Base-by-base conservation (phyloP, 2,113 vertebrate species). In the Ctenomys sociabilis region DNA sequence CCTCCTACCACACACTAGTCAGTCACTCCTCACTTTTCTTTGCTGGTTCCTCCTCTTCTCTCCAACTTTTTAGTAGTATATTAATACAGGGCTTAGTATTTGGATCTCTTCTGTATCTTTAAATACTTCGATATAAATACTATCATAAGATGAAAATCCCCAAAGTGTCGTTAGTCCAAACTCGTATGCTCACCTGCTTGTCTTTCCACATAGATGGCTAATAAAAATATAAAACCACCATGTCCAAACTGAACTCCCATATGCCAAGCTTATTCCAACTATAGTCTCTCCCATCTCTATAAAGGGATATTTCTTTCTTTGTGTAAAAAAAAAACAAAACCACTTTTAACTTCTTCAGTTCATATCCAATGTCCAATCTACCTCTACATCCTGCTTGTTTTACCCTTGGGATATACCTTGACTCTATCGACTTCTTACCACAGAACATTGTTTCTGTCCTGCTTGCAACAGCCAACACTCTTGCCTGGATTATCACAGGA, bases 21-120 rank as follows among this genome's bases (percentile, higher is more conserved):
- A 95, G 40, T 81, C 26, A 57, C 12, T 94, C 89, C 63, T 75
- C 80, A 86, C 45, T 84, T 91, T 94, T 61, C 81, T 64, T 87
- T 72, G 14, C 19, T 52, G 43, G 37, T 64, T 95, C 52, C 59
- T 88, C 17, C 32, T 81, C 43, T 95, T 94, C 24, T 77, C 32
- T 43, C 17, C 40, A 96, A 75, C 16, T 90, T 86, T 96, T 87
- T 16, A 72, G 94, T 9, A 84, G 24, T 68, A 40, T 22, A 30
- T 63, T 95, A 70, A 80, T 28, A 64, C 35, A 93, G 45, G 54
- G 9, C 16, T 91, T n/a, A 84, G 54, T 78, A 28, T 28, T 72
- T 90, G 66, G 13, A 72, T 61, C 16, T 85, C 57, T 72, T 72
- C 35, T 72, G 64, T 94, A 32, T 84, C 45, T 93, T 84, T 3